Base-by-base conservation (phyloP, 2,797 vertebrate genomes). In the Pseudochirops corinnae region DNA sequence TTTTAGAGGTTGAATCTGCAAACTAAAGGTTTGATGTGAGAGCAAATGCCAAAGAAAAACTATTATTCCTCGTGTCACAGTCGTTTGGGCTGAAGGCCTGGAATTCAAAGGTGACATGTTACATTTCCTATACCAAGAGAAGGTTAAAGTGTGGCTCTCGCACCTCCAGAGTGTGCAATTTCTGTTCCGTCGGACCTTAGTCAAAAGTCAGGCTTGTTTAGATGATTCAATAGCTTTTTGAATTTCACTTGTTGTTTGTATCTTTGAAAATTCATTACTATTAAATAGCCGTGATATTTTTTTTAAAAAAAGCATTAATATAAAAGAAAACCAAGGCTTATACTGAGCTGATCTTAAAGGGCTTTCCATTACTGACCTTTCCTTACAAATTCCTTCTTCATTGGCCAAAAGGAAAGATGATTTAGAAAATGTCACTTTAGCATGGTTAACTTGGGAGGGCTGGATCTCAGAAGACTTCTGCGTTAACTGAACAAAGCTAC, bases 321-420 rank as follows among this genome's bases (percentile, higher is more conserved):
- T 2, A 46, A 46, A 46, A 82, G 74, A 46, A 82, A 82, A 46
- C 3, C 18, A 82, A 18, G 10, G 0, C 39, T 82, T 82, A 10
- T 46, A 46, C 7, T 82, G 18, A 39, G 93, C 16, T 26, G 28
- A 90, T 93, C 55, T 95, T 39, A 92, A 90, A 94, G 56, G 50
- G 52, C 56, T 92, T 74, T 31, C 52, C 26, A 90, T 93, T 74
- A 24, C 5, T 62, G 90, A 46, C 3, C 24, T 96, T 92, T 94
- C 62, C 92, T 96, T 94, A 53, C 57, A 95, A 96, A 95, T 94
- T 60, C 28, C 12, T 94, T 93, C 94, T 93, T 67, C 24, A 96
- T 52, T 1, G 93, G 46, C 91, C 29, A 58, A 95, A 93, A 55
- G 6, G 82, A 60, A n/a, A 92, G 26, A 56, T 62, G 46, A 16